Evolutionary conservation across 2,113 vertebrate genomes (phyloP), one percentile per base, ranked within the genome.

Genomic region (Podilymbus podiceps): DNA sequence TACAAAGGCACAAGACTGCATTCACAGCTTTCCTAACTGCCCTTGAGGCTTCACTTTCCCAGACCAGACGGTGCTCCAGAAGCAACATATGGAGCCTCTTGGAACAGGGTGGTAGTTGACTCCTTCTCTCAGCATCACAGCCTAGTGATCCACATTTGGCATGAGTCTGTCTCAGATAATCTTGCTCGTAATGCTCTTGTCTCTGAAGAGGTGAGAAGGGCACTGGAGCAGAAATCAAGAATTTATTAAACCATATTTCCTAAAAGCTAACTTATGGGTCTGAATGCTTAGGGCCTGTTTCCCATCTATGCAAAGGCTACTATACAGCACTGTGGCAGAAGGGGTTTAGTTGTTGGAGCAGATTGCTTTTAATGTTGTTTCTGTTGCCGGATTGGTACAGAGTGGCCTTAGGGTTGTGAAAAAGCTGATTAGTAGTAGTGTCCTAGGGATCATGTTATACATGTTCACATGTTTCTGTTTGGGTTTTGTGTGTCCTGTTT

Each of bases 21-120:
- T 85, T 95, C 84, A 85, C 77, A 89, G 92, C 69, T 97, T 97
- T 89, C 71, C 74, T 89, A 84, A 91, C 76, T 92, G 90, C 92
- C 97, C 91, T 95, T 77, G 92, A 88, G 94, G 74, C 86, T 92
- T 50, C 31, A 55, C 87, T 95, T 97, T 91, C 80, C 92, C 92
- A 89, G 94, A 85, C 90, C 94, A 97, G 95, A 95, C 73, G 53
- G 94, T 87, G 88, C 85, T 97, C 64, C 89, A 96, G 92, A 95
- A 95, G 84, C 93, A 85, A 89, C 96, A 97, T 97, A 97, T 85
- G 96, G 96, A 95, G 69, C 58, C 25, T 88, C 69, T 95, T 97
- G 95, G 92, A 97, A 92, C 92, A 76, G 86, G 33, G 73, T 96
- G 62, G 46, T 89, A 76, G 88, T 76, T 97, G 95, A 95, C 78